Conservation (phyloP, 2,113 vertebrate species). For the Thomomys bottae region DNA sequence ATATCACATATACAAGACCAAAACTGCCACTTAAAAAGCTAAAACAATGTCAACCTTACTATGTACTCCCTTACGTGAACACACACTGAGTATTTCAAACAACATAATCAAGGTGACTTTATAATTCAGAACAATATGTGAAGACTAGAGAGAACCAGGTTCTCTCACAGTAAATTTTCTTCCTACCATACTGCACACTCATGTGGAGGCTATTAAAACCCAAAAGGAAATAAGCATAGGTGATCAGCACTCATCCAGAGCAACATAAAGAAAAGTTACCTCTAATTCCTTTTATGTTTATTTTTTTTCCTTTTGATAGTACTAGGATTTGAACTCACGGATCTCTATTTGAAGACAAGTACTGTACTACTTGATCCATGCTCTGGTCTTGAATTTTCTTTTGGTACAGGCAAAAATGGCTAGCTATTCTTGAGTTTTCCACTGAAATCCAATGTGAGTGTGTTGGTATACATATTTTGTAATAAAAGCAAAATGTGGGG, state of each 20-base stretch:
- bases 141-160: neutral
- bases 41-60: constrained; percentile 25
- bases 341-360: too few relatives aligned
- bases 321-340: too few relatives aligned
- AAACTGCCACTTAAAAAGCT: neutral
- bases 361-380: too few relatives aligned
- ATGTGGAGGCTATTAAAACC: neutral
- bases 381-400: neutral
- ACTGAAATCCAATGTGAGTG: too few relatives aligned
- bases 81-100: constrained; percentile 32
- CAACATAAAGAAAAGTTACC: neutral
- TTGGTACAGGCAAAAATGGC: neutral
- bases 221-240: neutral
- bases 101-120: constrained; percentile 3
- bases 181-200: neutral
- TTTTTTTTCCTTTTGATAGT: too few relatives aligned
- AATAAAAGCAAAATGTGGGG: neutral
- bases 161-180: neutral
- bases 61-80: neutral
- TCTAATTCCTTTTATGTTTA: neutral
- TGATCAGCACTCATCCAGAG: neutral
- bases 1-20: neutral
- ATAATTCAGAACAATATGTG: neutral
- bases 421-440: neutral
- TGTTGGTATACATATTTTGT: neutral